Base-by-base conservation (phyloP, 2,888 invertebrate genomes). In the Xestia c-nigrum region DNA sequence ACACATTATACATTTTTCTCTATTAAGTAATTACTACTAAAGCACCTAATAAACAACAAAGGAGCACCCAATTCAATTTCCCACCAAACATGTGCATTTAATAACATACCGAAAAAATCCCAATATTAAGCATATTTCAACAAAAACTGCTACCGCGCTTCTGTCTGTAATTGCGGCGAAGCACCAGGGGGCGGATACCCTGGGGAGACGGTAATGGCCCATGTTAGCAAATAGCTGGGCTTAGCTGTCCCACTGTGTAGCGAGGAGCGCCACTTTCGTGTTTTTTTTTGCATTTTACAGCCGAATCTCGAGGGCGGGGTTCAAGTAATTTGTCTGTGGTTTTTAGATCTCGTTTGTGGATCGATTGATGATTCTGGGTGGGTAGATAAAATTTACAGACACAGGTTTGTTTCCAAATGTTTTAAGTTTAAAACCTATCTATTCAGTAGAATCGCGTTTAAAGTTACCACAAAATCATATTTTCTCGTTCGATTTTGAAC, bases 201-300 rank as follows among this genome's bases (percentile, higher is more conserved):
- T 46, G 83, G 87, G 90, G 89, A 82, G 80, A 47, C 59, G 75
- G 87, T 91, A 91, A 91, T 91, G 90, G 86, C 75, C 81, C 83
- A 72, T 88, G 89, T 90, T 83, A 76, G 85, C 88, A 91, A 91
- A 90, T 89, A 90, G 87, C 43, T 64, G n/a, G 64, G 64, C 64
- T 64, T 64, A 24, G 64, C 75, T 80, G 70, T 72, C 77, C 74
- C 77, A 85, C 84, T 84, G 85, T 82, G 85, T 66, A 76, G 19
- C 64, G 71, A 66, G 66, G 85, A 81, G 76, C 69, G 50, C 65
- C 64, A 16, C 76, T 83, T 68, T 55, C 65, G 31, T 75, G 57
- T 80, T 74, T 78, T 84, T 78, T 85, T 84, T 70, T 63, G 67
- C 74, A 66, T 83, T 84, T 81, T 81, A 83, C 67, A 72, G 74